A percentile compares a stretch with the other conserved stretches of the same genome.
Evolutionary conservation across 1,140 invertebrate genomes (phyloP).

Genomic region (Lutraria rhynchaena): DNA sequence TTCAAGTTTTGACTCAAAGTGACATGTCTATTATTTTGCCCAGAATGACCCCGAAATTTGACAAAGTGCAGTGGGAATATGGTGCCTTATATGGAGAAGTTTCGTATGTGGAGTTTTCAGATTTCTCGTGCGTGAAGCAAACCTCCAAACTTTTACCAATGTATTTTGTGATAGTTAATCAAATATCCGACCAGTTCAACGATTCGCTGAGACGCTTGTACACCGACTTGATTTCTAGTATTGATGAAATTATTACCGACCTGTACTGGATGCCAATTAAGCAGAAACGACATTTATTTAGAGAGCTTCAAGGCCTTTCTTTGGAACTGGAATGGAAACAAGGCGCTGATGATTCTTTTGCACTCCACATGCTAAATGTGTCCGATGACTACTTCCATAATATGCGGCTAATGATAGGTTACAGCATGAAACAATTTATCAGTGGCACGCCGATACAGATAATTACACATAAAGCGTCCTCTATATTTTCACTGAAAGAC

Average conservation of each 20-base stretch:
- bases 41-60: conserved; percentile 3
- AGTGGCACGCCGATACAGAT: not conserved
- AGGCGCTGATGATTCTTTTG: not conserved
- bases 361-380: conserved; percentile 6
- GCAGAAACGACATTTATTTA: conserved; percentile 44
- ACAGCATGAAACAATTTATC: conserved; percentile 20
- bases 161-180: conserved; percentile 42
- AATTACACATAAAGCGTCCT: not conserved
- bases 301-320: conserved; percentile 23
- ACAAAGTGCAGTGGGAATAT: conserved; percentile 4
- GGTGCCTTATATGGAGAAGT: conserved; percentile 19
- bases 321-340: conserved; percentile 27
- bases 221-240: conserved; percentile 35
- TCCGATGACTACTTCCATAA: conserved; percentile 38
- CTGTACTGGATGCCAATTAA: conserved; percentile 50
- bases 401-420: conserved; percentile 24
- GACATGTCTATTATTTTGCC: conserved; percentile 27
- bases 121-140: not conserved
- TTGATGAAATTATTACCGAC: conserved; percentile 43
- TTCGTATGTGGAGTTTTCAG: not conserved
- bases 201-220: conserved; percentile 14
- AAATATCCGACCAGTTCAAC: conserved; percentile 28
- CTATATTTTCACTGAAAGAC: conserved; percentile 24
- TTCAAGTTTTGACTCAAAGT: conserved; percentile 17
- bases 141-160: conserved; percentile 31